A percentile compares a stretch with the other conserved stretches of the same genome.
These are phyloP conservation scores for Cathartes aura DNA, from an alignment of 2,113 vertebrate species.

Conservation along the genomic window DNA sequence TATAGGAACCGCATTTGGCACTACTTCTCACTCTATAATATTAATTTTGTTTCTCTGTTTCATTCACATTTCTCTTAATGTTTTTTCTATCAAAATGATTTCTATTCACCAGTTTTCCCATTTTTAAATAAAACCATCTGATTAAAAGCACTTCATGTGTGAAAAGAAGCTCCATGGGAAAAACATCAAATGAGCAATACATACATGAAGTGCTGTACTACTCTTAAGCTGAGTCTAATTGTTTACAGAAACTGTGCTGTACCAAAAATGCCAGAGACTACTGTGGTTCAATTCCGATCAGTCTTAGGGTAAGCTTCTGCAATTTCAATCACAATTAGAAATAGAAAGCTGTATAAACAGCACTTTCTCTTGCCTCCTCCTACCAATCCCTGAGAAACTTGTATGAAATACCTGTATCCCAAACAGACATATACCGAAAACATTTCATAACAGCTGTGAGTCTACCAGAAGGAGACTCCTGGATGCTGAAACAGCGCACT, in stretches of 20 bases:
- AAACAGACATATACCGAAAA: not conserved
- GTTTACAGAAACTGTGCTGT: not conserved
- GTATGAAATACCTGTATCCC: not conserved
- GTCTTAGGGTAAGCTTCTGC: not conserved
- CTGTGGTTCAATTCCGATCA: not conserved
- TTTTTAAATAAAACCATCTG: not conserved
- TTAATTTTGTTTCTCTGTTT: not conserved
- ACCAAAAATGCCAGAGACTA: not conserved
- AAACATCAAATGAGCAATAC: not conserved
- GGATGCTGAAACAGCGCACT: not conserved
- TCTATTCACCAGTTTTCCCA: not conserved
- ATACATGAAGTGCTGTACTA: not conserved
- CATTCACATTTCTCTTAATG: not conserved
- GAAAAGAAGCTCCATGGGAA: not conserved
- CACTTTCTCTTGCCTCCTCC: not conserved
- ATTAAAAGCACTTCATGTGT: not conserved
- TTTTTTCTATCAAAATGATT: not conserved
- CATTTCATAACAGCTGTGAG: not conserved
- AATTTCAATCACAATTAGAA: not conserved
- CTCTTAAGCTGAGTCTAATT: not conserved
- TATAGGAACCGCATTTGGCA: not conserved
- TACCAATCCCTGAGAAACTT: not conserved
- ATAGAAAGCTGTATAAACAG: not conserved
- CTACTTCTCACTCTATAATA: not conserved
- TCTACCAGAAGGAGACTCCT: not conserved